Conservation (phyloP, 2,113 vertebrate genomes). For the Leptobrachium leishanense region DNA sequence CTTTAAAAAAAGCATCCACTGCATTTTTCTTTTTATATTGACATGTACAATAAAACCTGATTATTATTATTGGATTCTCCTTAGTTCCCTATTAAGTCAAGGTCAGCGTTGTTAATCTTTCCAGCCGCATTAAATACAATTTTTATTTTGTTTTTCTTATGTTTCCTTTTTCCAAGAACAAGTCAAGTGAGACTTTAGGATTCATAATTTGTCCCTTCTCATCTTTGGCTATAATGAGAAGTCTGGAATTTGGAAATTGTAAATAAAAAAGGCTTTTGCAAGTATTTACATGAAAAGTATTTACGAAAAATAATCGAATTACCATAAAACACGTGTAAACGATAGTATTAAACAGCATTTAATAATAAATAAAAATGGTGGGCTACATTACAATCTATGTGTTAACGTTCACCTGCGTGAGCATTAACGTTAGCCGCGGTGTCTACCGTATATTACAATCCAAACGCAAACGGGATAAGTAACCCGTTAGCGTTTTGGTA, state of each 20-base stretch:
- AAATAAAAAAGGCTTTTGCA: neutral
- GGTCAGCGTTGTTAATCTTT: neutral
- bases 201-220: neutral
- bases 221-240: neutral
- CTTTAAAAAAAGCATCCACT: neutral
- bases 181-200: neutral
- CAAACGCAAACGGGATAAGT: too few species aligned
- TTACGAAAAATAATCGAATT: too few species aligned
- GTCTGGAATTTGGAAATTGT: neutral
- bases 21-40: neutral
- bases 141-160: neutral
- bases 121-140: neutral
- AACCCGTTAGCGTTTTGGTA: too few species aligned
- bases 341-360: too few species aligned
- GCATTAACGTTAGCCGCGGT: too few species aligned
- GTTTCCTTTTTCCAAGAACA: neutral
- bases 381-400: too few species aligned
- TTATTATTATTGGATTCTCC: conserved; percentile 1
- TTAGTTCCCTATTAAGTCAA: neutral
- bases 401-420: too few species aligned
- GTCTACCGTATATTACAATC: too few species aligned
- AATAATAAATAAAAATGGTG: too few species aligned
- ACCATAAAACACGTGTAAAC: too few species aligned
- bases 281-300: too few species aligned
- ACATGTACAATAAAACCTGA: neutral